phyloP scores from a whole-genome alignment of 2,888 invertebrate species.

The Polydrusus cervinus region DNA sequence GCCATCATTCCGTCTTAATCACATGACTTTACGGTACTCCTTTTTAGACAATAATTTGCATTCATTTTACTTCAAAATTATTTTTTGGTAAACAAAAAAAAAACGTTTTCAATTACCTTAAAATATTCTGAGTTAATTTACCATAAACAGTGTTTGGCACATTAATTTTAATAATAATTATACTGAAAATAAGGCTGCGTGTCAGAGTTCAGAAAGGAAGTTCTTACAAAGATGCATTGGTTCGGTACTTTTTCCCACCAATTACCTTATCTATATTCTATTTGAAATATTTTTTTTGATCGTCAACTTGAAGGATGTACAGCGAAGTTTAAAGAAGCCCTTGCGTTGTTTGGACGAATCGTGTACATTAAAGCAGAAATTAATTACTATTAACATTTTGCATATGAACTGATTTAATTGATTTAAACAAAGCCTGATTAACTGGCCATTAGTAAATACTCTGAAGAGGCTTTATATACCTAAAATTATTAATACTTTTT shows the following conservation, averaged over 20 bases:
- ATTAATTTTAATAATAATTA: slow-evolving; percentile 25
- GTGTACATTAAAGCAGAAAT: not conserved
- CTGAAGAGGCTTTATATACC: too few species aligned
- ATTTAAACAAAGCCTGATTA: too few species aligned
- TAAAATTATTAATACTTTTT: too few species aligned
- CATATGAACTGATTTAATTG: too few species aligned
- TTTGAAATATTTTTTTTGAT: slow-evolving; percentile 30
- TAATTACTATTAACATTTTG: too few species aligned
- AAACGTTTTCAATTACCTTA: slow-evolving; percentile 14
- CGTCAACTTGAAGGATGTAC: slow-evolving; percentile 14
- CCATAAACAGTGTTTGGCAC: slow-evolving; percentile 21
- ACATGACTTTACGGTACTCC: too few species aligned
- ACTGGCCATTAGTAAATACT: too few species aligned
- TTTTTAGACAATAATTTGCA: not conserved
- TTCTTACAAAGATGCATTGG: slow-evolving; percentile 24
- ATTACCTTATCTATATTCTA: slow-evolving; percentile 32
- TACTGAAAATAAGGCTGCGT: slow-evolving; percentile 18
- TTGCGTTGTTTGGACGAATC: not conserved
- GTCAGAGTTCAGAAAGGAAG: slow-evolving; percentile 29
- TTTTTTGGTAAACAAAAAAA: not conserved
- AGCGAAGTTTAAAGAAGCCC: slow-evolving; percentile 14
- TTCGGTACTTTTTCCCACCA: slow-evolving; percentile 30
- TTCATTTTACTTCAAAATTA: not conserved
- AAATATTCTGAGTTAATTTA: slow-evolving; percentile 18
- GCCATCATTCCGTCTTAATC: too few species aligned